phyloP scores from a whole-genome alignment of 2,888 invertebrate species.

The Boloria selene region DNA sequence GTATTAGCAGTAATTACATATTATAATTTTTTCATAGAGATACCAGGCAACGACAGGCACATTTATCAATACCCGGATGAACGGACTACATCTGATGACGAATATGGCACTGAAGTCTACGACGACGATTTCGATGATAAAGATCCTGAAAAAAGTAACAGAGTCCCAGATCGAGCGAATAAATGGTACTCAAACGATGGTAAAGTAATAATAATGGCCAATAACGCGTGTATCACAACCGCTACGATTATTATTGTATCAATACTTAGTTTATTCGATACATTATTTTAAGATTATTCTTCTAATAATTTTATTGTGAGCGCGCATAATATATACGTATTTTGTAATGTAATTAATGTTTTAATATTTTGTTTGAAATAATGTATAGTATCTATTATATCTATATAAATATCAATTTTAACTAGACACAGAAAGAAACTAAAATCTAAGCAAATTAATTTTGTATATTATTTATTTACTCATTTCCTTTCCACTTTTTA shows the following conservation, averaged over 20 bases:
- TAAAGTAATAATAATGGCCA: slow-evolving; percentile 57
- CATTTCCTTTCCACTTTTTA: too few species aligned
- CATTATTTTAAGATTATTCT: slow-evolving; percentile 30
- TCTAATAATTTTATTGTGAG: slow-evolving; percentile 8
- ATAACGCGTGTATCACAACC: slow-evolving; percentile 47
- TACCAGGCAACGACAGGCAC: slow-evolving; percentile 76
- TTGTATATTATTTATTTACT: too few species aligned
- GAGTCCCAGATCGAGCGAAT: slow-evolving; percentile 76
- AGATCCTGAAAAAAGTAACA: slow-evolving; percentile 67
- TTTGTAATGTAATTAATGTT: neutral
- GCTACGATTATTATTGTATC: slow-evolving; percentile 48
- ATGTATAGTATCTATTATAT: too few species aligned
- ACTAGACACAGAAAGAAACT: too few species aligned
- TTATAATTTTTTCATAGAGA: slow-evolving; percentile 58
- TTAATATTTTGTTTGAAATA: neutral
- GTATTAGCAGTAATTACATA: slow-evolving; percentile 41
- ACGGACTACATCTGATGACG: slow-evolving; percentile 66
- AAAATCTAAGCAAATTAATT: too few species aligned
- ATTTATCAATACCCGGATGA: slow-evolving; percentile 72
- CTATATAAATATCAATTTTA: too few species aligned
- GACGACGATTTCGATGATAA: slow-evolving; percentile 64
- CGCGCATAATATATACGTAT: slow-evolving; percentile 4
- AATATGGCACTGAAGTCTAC: slow-evolving; percentile 70
- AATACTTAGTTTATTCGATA: slow-evolving; percentile 47
- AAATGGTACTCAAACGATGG: slow-evolving; percentile 79